A percentile compares a stretch with the other conserved stretches of the same genome.
Evolutionary conservation across 2,113 vertebrate species (phyloP).

Genomic region (Rhynchopsitta pachyrhyncha): DNA sequence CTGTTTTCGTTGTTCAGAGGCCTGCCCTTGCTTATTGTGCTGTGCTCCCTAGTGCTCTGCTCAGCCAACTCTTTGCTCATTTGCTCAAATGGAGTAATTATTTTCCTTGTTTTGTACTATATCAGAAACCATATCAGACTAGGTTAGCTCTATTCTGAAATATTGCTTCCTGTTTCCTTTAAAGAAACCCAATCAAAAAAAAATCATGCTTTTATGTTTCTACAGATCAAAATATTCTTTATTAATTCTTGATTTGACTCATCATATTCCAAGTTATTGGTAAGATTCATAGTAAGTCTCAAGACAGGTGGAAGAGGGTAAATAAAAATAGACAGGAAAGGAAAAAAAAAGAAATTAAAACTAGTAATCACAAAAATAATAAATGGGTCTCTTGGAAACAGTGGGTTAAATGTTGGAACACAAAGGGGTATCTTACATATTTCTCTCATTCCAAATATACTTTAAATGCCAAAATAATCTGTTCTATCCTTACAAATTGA

Average conservation of each 20-base stretch:
- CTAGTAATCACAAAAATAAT: background rate
- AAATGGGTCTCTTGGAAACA: background rate
- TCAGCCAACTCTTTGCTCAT: conserved; percentile 1
- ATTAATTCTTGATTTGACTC: background rate
- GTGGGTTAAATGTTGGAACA: background rate
- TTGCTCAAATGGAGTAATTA: background rate
- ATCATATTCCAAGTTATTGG: background rate
- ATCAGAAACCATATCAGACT: background rate
- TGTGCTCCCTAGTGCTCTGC: background rate
- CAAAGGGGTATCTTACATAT: background rate
- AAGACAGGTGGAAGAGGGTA: background rate
- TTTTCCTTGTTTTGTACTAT: background rate
- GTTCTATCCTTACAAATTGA: background rate
- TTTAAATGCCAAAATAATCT: conserved; percentile 30
- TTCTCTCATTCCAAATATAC: conserved; percentile 1
- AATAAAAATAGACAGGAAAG: background rate
- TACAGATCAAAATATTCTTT: background rate
- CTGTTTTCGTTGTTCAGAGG: conserved; percentile 1
- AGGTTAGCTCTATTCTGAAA: background rate
- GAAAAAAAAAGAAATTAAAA: background rate
- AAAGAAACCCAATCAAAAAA: background rate
- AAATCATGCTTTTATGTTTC: background rate
- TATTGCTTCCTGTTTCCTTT: background rate
- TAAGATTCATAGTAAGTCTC: background rate
- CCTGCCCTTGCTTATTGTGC: background rate